Evolutionary conservation across 35 echinoderm and acorn worm genomes (phyloP).

Genomic region (Ophiothrix spiculata): DNA sequence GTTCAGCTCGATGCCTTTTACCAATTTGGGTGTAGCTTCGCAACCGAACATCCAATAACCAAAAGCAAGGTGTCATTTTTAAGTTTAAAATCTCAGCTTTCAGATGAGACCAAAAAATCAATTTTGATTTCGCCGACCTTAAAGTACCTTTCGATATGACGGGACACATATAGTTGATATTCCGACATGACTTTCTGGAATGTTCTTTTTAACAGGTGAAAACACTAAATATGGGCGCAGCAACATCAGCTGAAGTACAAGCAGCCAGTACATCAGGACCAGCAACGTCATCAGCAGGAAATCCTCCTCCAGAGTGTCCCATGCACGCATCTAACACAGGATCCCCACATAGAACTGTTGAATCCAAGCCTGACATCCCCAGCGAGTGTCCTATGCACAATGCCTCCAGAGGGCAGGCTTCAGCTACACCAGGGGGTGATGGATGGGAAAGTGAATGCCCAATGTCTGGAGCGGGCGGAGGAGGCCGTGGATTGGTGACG

Average conservation of each 20-base stretch:
- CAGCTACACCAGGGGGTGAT: neutral
- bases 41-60: no score
- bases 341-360: neutral
- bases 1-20: no score
- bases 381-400: slow-evolving; percentile 71
- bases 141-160: no score
- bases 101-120: no score
- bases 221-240: slow-evolving; percentile 14
- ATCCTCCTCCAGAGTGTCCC: slow-evolving; percentile 44
- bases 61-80: no score
- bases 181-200: no score
- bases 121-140: no score
- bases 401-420: neutral
- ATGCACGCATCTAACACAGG: slow-evolving; percentile 16
- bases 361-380: slow-evolving; percentile 19
- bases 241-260: slow-evolving; percentile 25
- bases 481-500: slow-evolving; percentile 9
- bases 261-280: slow-evolving; percentile 19
- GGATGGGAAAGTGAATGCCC: slow-evolving; percentile 67
- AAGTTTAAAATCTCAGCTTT: no score
- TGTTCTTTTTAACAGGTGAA: no score
- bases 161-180: no score
- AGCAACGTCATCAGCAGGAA: neutral
- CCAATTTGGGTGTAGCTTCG: no score
- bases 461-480: slow-evolving; percentile 49